Evolutionary conservation across 37 sponge, comb jelly and placozoan species (phyloP), one percentile per base, ranked within the genome.

Genomic region (Agelas oroides): DNA sequence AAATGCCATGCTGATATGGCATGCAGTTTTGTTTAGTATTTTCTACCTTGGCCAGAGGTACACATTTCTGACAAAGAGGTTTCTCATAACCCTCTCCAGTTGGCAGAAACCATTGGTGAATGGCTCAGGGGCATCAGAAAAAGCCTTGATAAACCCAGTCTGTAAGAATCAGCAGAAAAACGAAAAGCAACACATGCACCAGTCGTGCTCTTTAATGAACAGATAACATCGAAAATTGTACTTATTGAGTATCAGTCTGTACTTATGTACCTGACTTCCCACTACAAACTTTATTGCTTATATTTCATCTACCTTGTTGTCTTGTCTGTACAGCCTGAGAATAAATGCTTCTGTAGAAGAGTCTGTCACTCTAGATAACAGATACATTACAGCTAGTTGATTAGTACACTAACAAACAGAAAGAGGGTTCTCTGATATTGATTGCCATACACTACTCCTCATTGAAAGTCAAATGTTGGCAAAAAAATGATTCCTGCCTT

Each of bases 121-220:
- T 59, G 70, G 71, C 75, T 91, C 90, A 6, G 97, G 94, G 56
- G 71, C 56, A 41, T 94, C 93, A 62, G 97, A 96, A 57, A 98
- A 96, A 5, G 95, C 96, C 73, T 98, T 96, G 59, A 98, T 88
- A 65, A 98, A 98, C 34, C 97, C 99, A 58, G 86, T 78, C 96
- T 94, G 71, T 30, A 71, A 28, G 40, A 24, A 62, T 18, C 33
- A 70, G 3, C 1, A 18, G 20, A 73, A 3, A 13, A 34, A 70
- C n/a, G n/a, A n/a, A n/a, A 46, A 46, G 46, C 46, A 8, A 8
- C 46, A 62, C 63, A 62, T 16, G 19, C 19, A 16, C 16, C 18
- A 57, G 19, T 57, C 16, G 18, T 57, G 16, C 16, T 57, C 19
- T 57, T 57, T 57, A 57, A 57, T 57, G 16, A 19, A 20, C 19